A percentile compares a stretch with the other conserved stretches of the same genome.
These are phyloP conservation scores for Anarsia innoxiella DNA, from an alignment of 2,888 invertebrate species.

Conservation along the genomic window DNA sequence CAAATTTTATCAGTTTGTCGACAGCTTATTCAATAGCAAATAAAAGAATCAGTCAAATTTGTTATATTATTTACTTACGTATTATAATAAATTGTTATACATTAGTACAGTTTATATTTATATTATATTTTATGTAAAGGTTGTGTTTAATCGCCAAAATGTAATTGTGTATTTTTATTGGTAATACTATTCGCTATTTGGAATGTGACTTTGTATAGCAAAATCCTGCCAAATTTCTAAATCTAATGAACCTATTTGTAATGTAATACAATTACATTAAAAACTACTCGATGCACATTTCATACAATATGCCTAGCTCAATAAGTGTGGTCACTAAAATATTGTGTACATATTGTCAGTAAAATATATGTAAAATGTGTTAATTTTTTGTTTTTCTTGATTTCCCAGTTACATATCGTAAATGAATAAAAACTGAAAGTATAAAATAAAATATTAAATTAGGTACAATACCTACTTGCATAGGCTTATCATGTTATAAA, in stretches of 20 bases:
- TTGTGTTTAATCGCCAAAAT: conserved; percentile 45
- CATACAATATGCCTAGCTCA: conserved; percentile 71
- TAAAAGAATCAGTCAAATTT: conserved; percentile 36
- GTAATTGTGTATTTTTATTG: conserved; percentile 38
- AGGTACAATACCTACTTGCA: no score
- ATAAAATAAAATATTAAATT: no score
- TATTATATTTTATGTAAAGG: conserved; percentile 51
- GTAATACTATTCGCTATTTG: conserved; percentile 42
- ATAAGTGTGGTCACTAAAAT: conserved; percentile 72
- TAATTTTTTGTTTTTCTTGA: conserved; percentile 34
- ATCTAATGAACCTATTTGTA: conserved; percentile 42
- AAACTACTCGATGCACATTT: conserved; percentile 65
- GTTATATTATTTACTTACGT: conserved; percentile 37
- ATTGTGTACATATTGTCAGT: conserved; percentile 73
- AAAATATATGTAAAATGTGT: conserved; percentile 74
- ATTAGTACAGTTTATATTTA: conserved; percentile 35
- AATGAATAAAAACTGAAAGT: no score
- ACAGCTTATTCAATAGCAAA: conserved; percentile 22
- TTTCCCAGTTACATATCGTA: background rate
- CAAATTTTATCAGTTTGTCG: conserved; percentile 34
- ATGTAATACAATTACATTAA: conserved; percentile 68
- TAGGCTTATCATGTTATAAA: no score
- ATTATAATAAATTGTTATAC: conserved; percentile 34
- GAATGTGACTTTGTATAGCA: conserved; percentile 63
- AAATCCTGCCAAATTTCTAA: conserved; percentile 69